Evolutionary conservation across 2,113 vertebrate genomes (phyloP), one percentile per base, ranked within the genome.

Genomic region (Glaucomys volans): DNA sequence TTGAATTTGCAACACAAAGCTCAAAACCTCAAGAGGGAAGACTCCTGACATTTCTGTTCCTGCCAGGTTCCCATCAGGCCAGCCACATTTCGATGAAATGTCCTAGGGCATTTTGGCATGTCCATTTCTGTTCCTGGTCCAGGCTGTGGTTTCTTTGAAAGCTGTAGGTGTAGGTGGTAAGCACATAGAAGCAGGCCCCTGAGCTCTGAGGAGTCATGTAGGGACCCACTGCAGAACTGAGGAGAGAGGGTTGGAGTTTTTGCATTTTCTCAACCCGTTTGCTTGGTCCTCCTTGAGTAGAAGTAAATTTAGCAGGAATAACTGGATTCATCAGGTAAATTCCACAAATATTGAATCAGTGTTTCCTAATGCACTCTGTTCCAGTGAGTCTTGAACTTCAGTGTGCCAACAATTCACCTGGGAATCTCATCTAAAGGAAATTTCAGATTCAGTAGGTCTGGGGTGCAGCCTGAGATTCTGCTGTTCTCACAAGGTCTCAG

Each of bases 111-210:
- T 47, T 75, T 87, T 88, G 96, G 94, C 91, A 82, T 9, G 0
- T 85, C 35, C 2, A 1, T 28, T 79, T 96, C 75, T 85, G 54
- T 93, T 79, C 47, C 87, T 64, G 35, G 77, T 91, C 96, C 62
- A 64, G 85, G 57, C 42, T 94, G 90, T 91, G 92, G 77, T 91
- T 98, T 97, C 88, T 95, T 92, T 97, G 87, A 97, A 96, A 97
- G 94, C 77, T 50, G 66, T 42, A 91, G 91, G 85, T 95, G 87
- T 95, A 74, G 82, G 81, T 80, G 95, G 72, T 76, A 88, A 77
- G 67, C 42, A 37, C 67, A 0, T 91, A 42, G 85, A 67, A 88
- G 75, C 7, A 30, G 11, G 67, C 71, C 75, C 1, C 40, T 18
- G 13, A 66, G 30, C 44, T 94, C 67, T 14, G 20, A 44, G 59